Conservation (phyloP, 92 coral and sea anemone species). For the Zoanthus solanderi region DNA sequence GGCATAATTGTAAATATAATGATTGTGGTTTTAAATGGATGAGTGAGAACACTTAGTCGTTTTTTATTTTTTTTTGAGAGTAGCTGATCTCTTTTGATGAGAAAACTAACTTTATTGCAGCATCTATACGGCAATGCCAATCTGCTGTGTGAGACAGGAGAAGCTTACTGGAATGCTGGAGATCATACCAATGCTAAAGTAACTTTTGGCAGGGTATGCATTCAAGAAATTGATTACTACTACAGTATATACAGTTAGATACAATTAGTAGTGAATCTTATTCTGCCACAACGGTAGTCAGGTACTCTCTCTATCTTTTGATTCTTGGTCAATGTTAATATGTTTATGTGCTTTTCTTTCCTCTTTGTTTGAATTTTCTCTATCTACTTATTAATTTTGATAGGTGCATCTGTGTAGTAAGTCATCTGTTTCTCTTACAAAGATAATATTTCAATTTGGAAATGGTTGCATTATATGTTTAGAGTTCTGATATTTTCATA, state of each 20-base stretch:
- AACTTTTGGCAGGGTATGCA: constrained; percentile 81
- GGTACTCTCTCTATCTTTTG: too few relatives aligned
- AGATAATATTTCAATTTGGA: too few relatives aligned
- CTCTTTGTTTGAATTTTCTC: too few relatives aligned
- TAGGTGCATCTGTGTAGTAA: too few relatives aligned
- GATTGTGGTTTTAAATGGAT: not conserved
- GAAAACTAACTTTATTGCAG: constrained; percentile 41
- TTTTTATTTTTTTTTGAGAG: not conserved
- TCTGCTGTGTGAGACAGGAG: constrained; percentile 85
- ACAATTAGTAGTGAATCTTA: not conserved
- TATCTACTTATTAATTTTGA: too few relatives aligned
- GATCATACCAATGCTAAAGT: constrained; percentile 87
- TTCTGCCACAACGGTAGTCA: not conserved
- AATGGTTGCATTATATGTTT: too few relatives aligned
- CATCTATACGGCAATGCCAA: constrained; percentile 88
- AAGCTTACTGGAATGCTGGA: constrained; percentile 91
- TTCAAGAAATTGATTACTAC: not conserved
- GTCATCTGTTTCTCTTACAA: too few relatives aligned
- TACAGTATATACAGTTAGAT: not conserved
- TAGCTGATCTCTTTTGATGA: too few relatives aligned
- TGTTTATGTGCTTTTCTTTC: too few relatives aligned
- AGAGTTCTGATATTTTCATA: too few relatives aligned
- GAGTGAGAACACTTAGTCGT: not conserved
- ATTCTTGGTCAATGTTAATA: too few relatives aligned
- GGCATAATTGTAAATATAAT: too few relatives aligned